A percentile compares a stretch with the other conserved stretches of the same genome.
These are phyloP conservation scores for Mus caroli DNA, from an alignment of 2,797 vertebrate species.

Conservation along the genomic window DNA sequence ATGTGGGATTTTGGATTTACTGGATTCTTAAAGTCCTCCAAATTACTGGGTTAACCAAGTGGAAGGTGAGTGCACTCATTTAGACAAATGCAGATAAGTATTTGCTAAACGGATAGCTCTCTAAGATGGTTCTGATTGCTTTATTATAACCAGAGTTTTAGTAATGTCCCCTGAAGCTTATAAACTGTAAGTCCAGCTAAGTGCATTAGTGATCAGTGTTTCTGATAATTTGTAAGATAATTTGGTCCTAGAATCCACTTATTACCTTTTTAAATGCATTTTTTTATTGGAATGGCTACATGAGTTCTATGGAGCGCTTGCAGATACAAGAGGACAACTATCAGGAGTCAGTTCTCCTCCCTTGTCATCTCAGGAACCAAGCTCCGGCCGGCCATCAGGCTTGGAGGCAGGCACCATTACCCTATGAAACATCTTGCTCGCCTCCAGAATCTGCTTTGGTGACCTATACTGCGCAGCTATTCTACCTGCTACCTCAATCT, in stretches of 20 bases:
- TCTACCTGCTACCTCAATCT: not conserved
- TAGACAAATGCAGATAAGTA: conserved; percentile 65
- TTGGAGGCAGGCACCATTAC: not conserved
- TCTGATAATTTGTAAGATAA: not conserved
- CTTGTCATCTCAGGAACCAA: not conserved
- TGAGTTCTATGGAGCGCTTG: not conserved
- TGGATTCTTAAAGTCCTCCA: conserved; percentile 71
- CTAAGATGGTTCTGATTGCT: conserved; percentile 52
- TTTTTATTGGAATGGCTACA: not conserved
- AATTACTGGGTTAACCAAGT: conserved; percentile 73
- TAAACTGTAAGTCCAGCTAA: not conserved
- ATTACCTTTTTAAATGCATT: not conserved
- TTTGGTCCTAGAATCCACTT: not conserved
- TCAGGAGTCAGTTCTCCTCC: not conserved
- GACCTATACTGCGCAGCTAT: not conserved
- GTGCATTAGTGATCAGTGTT: not conserved
- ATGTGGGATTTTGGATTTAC: conserved; percentile 71
- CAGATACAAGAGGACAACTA: not conserved
- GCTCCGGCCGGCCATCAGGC: not conserved
- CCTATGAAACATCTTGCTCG: not conserved
- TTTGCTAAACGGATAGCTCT: conserved; percentile 59
- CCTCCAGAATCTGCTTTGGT: not conserved
- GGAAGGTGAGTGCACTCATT: conserved; percentile 66
- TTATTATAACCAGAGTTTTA: conserved; percentile 4
- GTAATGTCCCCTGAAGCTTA: conserved; percentile 11